Percentiles rank a stretch among this genome's conserved stretches.
phyloP scores from a whole-genome alignment of 2,113 vertebrate genomes.

The Nothoprocta pentlandii region DNA sequence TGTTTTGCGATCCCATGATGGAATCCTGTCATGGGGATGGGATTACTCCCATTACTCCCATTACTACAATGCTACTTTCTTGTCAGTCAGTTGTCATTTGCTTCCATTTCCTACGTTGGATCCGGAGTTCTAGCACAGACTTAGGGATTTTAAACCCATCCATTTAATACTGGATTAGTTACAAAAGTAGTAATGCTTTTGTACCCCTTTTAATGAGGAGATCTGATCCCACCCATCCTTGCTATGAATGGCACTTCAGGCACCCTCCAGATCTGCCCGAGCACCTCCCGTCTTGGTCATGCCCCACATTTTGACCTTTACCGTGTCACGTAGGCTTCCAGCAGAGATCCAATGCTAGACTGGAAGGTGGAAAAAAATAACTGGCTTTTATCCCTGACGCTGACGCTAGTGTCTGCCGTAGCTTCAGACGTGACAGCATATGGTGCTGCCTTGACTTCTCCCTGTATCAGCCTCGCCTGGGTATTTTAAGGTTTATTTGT shows the following conservation, averaged over 20 bases:
- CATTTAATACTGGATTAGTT: neutral
- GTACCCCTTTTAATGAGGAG: neutral
- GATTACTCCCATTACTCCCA: too few species aligned
- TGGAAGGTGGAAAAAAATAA: constrained; percentile 3
- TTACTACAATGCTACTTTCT: neutral
- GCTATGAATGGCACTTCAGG: neutral
- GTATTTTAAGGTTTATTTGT: constrained; percentile 33
- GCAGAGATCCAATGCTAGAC: neutral
- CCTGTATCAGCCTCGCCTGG: neutral
- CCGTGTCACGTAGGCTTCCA: neutral
- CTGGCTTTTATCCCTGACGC: constrained; percentile 5
- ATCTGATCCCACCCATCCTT: neutral
- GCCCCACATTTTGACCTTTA: constrained; percentile 33
- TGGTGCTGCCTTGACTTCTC: neutral
- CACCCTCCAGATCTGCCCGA: neutral
- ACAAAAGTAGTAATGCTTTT: neutral
- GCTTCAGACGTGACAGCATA: constrained; percentile 16
- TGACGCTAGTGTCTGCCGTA: neutral
- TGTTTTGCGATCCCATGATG: neutral
- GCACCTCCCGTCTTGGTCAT: neutral
- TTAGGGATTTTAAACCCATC: neutral
- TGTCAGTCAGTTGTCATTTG: neutral
- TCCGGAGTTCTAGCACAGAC: neutral
- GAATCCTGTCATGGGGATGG: too few species aligned
- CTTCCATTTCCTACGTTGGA: neutral